Base-by-base conservation (phyloP, 2,888 invertebrate species). In the Phyllotreta cruciferae region DNA sequence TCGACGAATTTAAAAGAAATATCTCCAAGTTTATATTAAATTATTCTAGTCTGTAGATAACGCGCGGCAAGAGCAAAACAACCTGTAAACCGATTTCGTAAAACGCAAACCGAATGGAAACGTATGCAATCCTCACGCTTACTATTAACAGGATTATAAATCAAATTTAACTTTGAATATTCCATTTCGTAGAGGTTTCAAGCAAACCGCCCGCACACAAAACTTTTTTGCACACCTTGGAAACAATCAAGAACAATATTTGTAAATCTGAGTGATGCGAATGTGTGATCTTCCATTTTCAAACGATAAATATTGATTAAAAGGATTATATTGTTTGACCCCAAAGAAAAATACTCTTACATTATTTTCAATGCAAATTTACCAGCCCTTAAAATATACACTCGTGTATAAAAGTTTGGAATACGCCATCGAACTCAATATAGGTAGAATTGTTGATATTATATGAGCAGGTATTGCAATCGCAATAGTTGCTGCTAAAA, bases 91-190 rank as follows among this genome's bases (percentile, higher is more conserved):
- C 49, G 49, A 49, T 49, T 49, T 35, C n/a, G 35, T 11, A 49
- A 24, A 49, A 49, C 49, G 35, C 49, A 49, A 49, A 49, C 49
- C 49, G 35, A 49, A 49, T 49, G 52, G 38, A 56, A 56, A 56
- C 45, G 38, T 49, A 49, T 39, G 57, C 57, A 47, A 57, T 38
- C 39, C 11, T 57, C 41, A 57, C 49, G 57, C 39, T 57, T 24
- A 56, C 37, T 42, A 52, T 52, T 52, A 38, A 49, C 47, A 24
- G 24, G 57, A 39, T 57, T 57, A 49, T 49, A 57, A 57, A 57
- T 57, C 57, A 57, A 57, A 57, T 57, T 57, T 57, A 57, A 57
- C 49, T 57, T 57, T 57, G 38, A 49, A 57, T 49, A 49, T 54
- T 54, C 54, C 42, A 38, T 52, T 52, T 11, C 52, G 9, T 2